phyloP scores from a whole-genome alignment of 2,113 vertebrate genomes.

The Apus apus region DNA sequence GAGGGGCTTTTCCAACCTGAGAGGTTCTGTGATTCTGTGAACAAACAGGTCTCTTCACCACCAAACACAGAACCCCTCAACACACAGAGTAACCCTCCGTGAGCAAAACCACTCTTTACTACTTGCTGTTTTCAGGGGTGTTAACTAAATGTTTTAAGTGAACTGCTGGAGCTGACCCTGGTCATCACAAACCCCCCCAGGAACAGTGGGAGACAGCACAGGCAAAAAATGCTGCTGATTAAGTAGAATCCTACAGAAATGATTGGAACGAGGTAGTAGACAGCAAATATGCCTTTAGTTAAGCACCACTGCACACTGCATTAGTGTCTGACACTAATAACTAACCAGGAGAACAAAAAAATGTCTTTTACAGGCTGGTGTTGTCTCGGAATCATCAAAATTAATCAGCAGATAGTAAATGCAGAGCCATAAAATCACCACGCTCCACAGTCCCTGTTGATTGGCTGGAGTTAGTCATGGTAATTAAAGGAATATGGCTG shows the following conservation, averaged over 20 bases:
- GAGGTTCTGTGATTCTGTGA: no score
- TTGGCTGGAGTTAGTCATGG: neutral
- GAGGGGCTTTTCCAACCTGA: no score
- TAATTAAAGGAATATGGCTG: neutral
- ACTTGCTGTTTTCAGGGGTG: no score
- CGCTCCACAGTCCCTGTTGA: neutral
- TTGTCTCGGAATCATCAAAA: neutral
- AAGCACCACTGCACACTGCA: neutral
- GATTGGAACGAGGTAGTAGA: neutral
- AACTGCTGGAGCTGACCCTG: neutral
- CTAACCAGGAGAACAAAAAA: neutral
- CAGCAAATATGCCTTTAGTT: neutral
- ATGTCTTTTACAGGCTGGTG: neutral
- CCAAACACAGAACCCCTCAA: neutral
- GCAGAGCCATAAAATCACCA: neutral
- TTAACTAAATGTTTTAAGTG: neutral
- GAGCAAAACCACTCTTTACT: neutral
- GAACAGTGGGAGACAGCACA: fast-evolving
- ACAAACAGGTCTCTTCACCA: no score
- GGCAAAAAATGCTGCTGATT: neutral
- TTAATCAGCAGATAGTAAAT: neutral
- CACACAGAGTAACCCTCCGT: fast-evolving
- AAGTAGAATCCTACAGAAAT: neutral
- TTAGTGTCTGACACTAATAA: neutral
- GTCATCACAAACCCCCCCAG: neutral